These are phyloP conservation scores for Drosophila kokeensis DNA, from an alignment of 2,888 invertebrate genomes.

Conservation along the genomic window DNA sequence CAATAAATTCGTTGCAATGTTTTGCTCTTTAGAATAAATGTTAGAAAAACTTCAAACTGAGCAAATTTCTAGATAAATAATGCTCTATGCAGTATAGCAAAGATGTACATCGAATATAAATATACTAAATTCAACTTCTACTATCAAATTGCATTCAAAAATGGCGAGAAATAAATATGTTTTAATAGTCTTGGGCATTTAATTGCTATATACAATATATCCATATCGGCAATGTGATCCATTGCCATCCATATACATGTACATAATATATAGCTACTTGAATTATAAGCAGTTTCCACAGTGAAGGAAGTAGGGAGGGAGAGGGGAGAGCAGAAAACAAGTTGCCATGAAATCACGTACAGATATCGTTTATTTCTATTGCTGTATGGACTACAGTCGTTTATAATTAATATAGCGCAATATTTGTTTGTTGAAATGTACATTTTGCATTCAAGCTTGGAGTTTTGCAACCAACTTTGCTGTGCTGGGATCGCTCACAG, in stretches of 20 bases:
- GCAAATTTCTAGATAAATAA: not conserved
- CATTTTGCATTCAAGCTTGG: constrained; percentile 64
- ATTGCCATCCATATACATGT: not conserved
- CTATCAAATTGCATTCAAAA: not conserved
- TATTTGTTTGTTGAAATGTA: constrained; percentile 6
- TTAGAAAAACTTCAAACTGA: too few relatives aligned
- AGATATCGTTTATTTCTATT: constrained; percentile 27
- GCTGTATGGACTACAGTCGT: constrained; percentile 27
- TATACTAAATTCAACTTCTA: not conserved
- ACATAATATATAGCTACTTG: not conserved
- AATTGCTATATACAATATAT: constrained; percentile 10
- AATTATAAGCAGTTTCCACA: too few relatives aligned
- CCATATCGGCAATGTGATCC: constrained; percentile 12
- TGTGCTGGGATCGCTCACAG: constrained; percentile 24
- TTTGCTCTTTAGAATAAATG: not conserved
- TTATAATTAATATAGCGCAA: constrained; percentile 55
- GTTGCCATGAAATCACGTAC: constrained; percentile 58
- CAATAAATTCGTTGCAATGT: not conserved
- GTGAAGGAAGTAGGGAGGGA: not conserved
- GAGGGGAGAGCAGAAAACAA: constrained; percentile 16
- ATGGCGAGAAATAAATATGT: not conserved
- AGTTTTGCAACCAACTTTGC: constrained; percentile 55
- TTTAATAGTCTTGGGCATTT: constrained; percentile 8
- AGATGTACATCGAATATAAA: not conserved
- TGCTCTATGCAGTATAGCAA: not conserved